A percentile compares a stretch with the other conserved stretches of the same genome.
Conservation (phyloP, 2,113 vertebrate species). For the Neodontobutis hainanensis region DNA sequence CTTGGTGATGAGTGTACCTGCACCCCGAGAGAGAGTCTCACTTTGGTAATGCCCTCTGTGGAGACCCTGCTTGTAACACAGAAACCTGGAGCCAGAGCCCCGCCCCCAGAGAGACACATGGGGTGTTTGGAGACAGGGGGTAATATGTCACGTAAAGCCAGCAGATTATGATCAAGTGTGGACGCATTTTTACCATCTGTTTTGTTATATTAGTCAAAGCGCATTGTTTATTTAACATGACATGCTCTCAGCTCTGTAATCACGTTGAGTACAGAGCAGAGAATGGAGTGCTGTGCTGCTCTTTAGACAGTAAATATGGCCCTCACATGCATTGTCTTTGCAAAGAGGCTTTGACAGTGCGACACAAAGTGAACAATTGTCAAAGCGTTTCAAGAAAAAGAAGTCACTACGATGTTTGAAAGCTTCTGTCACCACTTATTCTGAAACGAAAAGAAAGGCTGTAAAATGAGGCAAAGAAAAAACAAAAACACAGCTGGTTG, state of each 20-base stretch:
- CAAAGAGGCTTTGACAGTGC: slow-evolving; percentile 32
- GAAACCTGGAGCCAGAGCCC: slow-evolving; percentile 48
- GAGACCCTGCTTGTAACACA: slow-evolving; percentile 36
- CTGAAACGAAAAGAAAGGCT: slow-evolving; percentile 51
- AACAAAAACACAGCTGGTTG: slow-evolving; percentile 70
- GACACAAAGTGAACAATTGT: slow-evolving; percentile 46
- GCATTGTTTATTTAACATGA: slow-evolving; percentile 22
- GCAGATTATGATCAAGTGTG: slow-evolving; percentile 23
- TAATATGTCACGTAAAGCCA: slow-evolving; percentile 30
- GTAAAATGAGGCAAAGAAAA: slow-evolving; percentile 45
- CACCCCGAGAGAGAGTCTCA: slow-evolving; percentile 42
- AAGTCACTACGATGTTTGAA: slow-evolving; percentile 28
- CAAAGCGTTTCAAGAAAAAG: slow-evolving; percentile 31
- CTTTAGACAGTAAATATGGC: slow-evolving; percentile 9
- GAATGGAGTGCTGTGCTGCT: background rate
- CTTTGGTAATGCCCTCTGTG: slow-evolving; percentile 42
- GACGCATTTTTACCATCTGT: slow-evolving; percentile 35
- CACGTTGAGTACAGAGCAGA: slow-evolving; percentile 1
- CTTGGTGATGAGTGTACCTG: slow-evolving; percentile 53
- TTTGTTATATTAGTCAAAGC: slow-evolving; percentile 21
- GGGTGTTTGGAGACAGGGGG: background rate
- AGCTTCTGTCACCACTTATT: slow-evolving; percentile 49
- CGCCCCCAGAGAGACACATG: slow-evolving; percentile 33
- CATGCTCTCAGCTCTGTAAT: slow-evolving; percentile 4
- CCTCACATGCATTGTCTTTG: slow-evolving; percentile 27